Conservation (phyloP, 2,888 invertebrate species). For the Thalpophila matura region DNA sequence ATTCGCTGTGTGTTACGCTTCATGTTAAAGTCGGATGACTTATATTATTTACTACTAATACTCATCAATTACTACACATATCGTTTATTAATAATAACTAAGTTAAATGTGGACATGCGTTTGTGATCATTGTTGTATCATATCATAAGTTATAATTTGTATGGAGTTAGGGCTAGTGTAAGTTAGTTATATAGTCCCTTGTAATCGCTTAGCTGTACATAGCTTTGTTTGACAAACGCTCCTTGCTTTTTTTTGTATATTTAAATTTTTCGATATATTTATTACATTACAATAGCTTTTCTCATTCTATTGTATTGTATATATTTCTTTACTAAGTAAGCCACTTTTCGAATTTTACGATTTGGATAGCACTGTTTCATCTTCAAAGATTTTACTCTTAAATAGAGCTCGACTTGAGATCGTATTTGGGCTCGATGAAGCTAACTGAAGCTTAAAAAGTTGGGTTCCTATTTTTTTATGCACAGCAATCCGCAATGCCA, state of each 20-base stretch:
- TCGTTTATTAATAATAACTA: conserved; percentile 74
- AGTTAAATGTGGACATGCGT: conserved; percentile 77
- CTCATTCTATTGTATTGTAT: conserved; percentile 76
- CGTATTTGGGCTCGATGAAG: conserved; percentile 32
- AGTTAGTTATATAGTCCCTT: conserved; percentile 69
- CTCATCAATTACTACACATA: conserved; percentile 87
- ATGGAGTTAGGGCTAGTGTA: conserved; percentile 67
- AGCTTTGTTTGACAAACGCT: conserved; percentile 68
- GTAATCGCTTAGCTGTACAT: conserved; percentile 69
- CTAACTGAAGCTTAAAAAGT: conserved; percentile 6
- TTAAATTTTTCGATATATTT: conserved; percentile 80
- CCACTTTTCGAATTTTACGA: conserved; percentile 75
- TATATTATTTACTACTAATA: conserved; percentile 77
- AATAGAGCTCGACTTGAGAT: conserved; percentile 50
- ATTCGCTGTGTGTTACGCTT: conserved; percentile 85
- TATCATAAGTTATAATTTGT: conserved; percentile 75
- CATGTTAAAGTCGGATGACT: conserved; percentile 69
- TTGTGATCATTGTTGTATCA: conserved; percentile 79
- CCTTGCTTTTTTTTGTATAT: conserved; percentile 70
- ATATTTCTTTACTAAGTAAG: conserved; percentile 79
- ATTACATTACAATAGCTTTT: conserved; percentile 64
- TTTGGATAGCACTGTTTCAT: conserved; percentile 71
- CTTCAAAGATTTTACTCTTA: conserved; percentile 57
- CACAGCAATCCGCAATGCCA: conserved; percentile 25
- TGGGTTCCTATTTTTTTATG: conserved; percentile 23